Evolutionary conservation across 2,113 vertebrate species (phyloP), one percentile per base, ranked within the genome.

Genomic region (Boleophthalmus pectinirostris): DNA sequence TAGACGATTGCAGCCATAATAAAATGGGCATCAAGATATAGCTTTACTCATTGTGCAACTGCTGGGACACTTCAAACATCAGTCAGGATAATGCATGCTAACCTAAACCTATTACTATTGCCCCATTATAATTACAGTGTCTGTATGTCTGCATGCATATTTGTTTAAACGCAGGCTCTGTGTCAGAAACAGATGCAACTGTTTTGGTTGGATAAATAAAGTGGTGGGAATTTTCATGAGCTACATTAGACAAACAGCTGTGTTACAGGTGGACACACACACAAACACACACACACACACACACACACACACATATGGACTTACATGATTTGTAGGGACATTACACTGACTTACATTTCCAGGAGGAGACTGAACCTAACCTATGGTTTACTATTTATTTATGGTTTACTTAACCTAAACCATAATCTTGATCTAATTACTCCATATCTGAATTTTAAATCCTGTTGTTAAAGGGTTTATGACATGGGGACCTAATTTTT

Each of bases 211-310:
- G 91, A 91, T 92, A 85, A 90, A 90, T 91, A 25, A 58, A 14
- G 25, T 84, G 83, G 83, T 88, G 91, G 85, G 88, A 92, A 90
- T 89, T 89, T 92, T 92, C 85, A 92, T 88, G 87, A 91, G 84
- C 86, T 80, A 71, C 82, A 74, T 60, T 78, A 72, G 77, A 73
- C 83, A 80, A 82, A 61, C 91, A 94, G 92, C 92, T 93, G 91
- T 82, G 79, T 13, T 91, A 90, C 90, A 93, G 89, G 92, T 92
- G 89, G 83, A 70, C 21, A 43, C 72, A 61, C 24, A 71, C 11
- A 8, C 57, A 58, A 2, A 23, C 11, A 8, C 43, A 13, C 43
- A 11, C 45, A 46, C 45, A 46, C 45, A 46, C 45, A 46, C 45
- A 46, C 45, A 46, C 45, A 13, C 45, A 46, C 45, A 46, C 45